Conservation (phyloP, 64 coral and sea anemone species). For the Porites lutea region DNA sequence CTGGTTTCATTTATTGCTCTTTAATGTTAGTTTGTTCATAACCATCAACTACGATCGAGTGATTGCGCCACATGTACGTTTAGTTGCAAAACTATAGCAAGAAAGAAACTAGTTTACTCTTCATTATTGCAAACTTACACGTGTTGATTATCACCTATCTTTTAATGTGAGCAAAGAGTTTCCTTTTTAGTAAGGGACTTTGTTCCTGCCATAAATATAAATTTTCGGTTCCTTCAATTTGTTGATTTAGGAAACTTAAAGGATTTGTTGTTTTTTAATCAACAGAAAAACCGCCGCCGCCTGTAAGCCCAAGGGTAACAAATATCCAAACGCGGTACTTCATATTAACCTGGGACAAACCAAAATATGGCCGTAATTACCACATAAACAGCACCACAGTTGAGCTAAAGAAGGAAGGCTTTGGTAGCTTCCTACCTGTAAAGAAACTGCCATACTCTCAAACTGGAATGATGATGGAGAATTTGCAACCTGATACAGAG, state of each 20-base stretch:
- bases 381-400: not conserved
- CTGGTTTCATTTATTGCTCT: too few relatives aligned
- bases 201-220: too few relatives aligned
- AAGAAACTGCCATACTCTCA: not conserved
- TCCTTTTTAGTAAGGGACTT: too few relatives aligned
- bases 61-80: too few relatives aligned
- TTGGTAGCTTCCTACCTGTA: not conserved
- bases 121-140: too few relatives aligned
- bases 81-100: too few relatives aligned
- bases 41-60: too few relatives aligned
- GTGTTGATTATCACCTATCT: too few relatives aligned
- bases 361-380: not conserved
- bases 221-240: not conserved
- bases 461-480: not conserved
- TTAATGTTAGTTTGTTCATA: too few relatives aligned
- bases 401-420: not conserved
- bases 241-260: too few relatives aligned
- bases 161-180: too few relatives aligned
- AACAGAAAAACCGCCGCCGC: not conserved
- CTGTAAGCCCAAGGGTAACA: not conserved
- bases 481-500: conserved; percentile 10
- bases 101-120: too few relatives aligned
- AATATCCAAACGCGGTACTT: not conserved
- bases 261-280: not conserved
- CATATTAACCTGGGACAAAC: not conserved